Evolutionary conservation across 2,888 invertebrate genomes (phyloP).

Genomic region (Oligia latruncula): DNA sequence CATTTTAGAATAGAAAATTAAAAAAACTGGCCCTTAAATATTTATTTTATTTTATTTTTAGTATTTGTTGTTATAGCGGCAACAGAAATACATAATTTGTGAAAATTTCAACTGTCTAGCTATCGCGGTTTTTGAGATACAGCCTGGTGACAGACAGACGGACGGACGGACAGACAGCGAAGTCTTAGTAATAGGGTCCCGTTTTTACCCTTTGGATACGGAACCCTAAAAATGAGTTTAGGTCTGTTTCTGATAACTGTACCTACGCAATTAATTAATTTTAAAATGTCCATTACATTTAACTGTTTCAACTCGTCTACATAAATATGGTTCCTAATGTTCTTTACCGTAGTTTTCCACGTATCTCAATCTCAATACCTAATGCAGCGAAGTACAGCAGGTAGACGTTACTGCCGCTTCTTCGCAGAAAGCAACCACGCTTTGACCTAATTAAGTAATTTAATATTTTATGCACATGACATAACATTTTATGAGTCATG

Average conservation of each 20-base stretch:
- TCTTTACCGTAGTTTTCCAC: neutral
- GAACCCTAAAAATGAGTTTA: neutral
- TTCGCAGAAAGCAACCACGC: slow-evolving; percentile 65
- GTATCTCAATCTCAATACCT: neutral
- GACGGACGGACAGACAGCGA: no score
- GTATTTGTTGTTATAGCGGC: no score
- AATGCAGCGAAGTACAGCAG: neutral
- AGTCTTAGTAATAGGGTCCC: no score
- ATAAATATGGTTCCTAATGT: neutral
- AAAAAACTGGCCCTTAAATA: no score
- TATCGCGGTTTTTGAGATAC: no score
- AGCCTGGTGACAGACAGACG: no score
- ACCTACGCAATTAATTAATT: neutral
- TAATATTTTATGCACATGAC: slow-evolving; percentile 66
- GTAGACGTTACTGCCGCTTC: slow-evolving; percentile 39
- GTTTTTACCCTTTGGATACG: no score
- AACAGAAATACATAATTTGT: no score
- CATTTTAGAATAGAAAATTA: neutral
- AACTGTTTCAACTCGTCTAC: neutral
- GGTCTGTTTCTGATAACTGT: neutral
- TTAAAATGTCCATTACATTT: neutral
- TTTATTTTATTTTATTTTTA: no score
- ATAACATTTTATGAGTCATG: slow-evolving; percentile 64
- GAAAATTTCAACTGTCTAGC: no score
- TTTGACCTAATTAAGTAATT: slow-evolving; percentile 62